Conservation (phyloP, 2,888 invertebrate genomes). For the Oithona nana region DNA sequence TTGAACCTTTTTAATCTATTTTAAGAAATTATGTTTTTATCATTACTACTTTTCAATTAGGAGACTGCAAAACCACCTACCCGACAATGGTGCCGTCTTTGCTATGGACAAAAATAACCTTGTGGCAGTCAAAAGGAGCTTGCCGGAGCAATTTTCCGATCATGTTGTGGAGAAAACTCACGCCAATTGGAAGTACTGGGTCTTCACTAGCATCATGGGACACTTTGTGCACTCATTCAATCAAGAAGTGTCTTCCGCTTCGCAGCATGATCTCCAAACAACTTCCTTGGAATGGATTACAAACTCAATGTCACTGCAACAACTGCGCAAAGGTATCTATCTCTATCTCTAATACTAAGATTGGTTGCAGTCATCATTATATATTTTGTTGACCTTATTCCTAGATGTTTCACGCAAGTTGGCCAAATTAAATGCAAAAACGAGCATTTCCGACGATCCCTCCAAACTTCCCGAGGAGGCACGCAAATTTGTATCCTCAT, state of each 20-base stretch:
- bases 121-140: background rate
- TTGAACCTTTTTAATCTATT: background rate
- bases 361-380: no score
- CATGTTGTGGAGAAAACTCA: conserved; percentile 13
- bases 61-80: background rate
- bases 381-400: no score
- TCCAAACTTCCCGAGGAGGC: conserved; percentile 17
- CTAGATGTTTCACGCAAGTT: conserved; percentile 14
- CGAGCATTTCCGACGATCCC: conserved; percentile 14
- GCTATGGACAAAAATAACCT: background rate
- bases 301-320: conserved; percentile 12
- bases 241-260: conserved; percentile 4
- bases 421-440: conserved; percentile 16
- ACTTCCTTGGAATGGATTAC: background rate
- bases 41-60: background rate
- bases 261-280: background rate
- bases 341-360: no score
- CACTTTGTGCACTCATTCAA: conserved; percentile 16
- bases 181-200: conserved; percentile 17
- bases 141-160: conserved; percentile 1
- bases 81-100: background rate
- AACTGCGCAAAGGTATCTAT: conserved; percentile 12
- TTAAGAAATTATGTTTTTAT: background rate
- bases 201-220: conserved; percentile 14
- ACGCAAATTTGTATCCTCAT: conserved; percentile 6